Percentiles rank a stretch among this genome's conserved stretches.
Conservation (phyloP, 2,797 vertebrate species). For the Chromobotia macracanthus region DNA sequence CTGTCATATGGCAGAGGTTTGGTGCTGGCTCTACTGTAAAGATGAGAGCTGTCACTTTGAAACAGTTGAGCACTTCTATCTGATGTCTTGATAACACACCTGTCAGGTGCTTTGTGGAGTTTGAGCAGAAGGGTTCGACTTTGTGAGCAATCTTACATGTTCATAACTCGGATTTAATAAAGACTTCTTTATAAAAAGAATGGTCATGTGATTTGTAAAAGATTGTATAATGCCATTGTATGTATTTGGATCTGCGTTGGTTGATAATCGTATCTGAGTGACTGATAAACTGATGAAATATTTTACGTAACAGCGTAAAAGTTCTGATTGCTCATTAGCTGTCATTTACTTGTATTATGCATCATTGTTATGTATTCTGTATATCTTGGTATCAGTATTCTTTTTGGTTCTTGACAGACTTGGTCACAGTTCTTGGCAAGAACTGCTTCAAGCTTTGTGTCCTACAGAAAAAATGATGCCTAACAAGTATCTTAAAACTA, state of each 20-base stretch:
- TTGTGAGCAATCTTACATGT: not conserved
- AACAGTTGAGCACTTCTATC: slow-evolving; percentile 32
- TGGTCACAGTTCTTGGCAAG: not conserved
- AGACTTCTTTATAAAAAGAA: not conserved
- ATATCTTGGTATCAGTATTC: not conserved
- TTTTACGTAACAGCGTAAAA: too few relatives aligned
- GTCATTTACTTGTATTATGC: too few relatives aligned
- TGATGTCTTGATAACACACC: slow-evolving; percentile 50
- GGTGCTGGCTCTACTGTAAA: slow-evolving; percentile 37
- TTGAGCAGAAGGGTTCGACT: not conserved
- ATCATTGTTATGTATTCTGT: too few relatives aligned
- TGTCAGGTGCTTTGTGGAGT: slow-evolving; percentile 28
- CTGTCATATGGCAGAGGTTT: slow-evolving; percentile 32
- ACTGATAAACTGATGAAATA: too few relatives aligned
- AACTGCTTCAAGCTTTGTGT: not conserved
- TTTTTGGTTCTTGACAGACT: not conserved
- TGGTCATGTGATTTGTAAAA: not conserved
- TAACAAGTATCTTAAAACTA: too few relatives aligned
- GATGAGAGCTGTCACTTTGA: slow-evolving; percentile 45
- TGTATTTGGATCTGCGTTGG: not conserved
- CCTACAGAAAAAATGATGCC: not conserved
- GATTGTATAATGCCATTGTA: too few relatives aligned
- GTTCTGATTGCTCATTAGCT: too few relatives aligned
- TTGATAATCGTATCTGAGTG: not conserved
- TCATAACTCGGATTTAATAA: not conserved